Percentiles rank a stretch among this genome's conserved stretches.
Conservation (phyloP, 2,797 vertebrate genomes). For the Acanthurus lineatus region DNA sequence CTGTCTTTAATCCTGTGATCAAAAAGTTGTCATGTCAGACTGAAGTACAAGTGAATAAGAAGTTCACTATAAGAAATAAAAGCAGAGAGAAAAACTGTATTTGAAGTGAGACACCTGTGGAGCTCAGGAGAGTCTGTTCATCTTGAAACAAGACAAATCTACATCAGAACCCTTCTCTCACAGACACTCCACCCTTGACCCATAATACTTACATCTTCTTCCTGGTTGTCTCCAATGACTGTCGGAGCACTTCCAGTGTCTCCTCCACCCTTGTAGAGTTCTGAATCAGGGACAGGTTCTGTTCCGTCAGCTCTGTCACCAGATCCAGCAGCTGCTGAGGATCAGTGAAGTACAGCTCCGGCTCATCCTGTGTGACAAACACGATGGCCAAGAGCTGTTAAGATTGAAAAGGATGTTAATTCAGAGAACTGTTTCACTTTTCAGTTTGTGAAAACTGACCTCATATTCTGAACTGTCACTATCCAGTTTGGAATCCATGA, state of each 20-base stretch:
- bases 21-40: not conserved
- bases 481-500: constrained; percentile 33
- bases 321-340: constrained; percentile 90
- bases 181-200: constrained; percentile 34
- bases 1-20: not conserved
- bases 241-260: constrained; percentile 83
- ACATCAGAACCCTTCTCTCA: not conserved
- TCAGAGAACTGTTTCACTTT: not conserved
- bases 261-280: constrained; percentile 87
- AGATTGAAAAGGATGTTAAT: not conserved
- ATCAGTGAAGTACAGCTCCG: constrained; percentile 91
- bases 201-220: constrained; percentile 84
- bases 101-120: not conserved
- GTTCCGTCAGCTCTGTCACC: constrained; percentile 89
- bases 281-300: constrained; percentile 91
- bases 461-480: constrained; percentile 74
- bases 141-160: not conserved
- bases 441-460: constrained; percentile 63
- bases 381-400: not conserved
- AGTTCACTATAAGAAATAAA: too few relatives aligned
- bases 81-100: too few relatives aligned
- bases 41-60: not conserved
- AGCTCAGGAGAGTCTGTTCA: not conserved
- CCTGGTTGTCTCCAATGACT: constrained; percentile 77
- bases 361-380: constrained; percentile 80